A percentile compares a stretch with the other conserved stretches of the same genome.
Conservation (phyloP, 2,888 invertebrate species). For the Coleophora flavipennella region DNA sequence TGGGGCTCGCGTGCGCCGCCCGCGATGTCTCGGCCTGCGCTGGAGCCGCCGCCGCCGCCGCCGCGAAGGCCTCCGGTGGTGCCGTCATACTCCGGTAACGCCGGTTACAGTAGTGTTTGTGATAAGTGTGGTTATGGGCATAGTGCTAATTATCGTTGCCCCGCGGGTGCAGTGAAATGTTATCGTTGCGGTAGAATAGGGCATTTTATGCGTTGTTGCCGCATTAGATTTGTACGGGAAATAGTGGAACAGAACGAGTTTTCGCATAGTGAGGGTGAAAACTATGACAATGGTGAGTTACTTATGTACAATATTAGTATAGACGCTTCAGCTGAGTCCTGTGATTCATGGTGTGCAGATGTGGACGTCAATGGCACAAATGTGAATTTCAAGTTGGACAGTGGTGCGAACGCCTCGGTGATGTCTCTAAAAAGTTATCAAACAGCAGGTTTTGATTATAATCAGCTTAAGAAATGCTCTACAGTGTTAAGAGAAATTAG, state of each 20-base stretch:
- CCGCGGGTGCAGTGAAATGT: background rate
- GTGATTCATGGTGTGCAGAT: background rate
- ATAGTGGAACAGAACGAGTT: background rate
- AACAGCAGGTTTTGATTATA: background rate
- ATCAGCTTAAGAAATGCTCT: background rate
- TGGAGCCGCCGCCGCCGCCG: background rate
- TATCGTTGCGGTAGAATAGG: constrained; percentile 2
- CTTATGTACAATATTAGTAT: constrained; percentile 3
- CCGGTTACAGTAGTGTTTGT: background rate
- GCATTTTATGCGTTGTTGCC: constrained; percentile 4
- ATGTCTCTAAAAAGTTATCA: constrained; percentile 1
- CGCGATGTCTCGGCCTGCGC: background rate
- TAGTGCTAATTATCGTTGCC: background rate
- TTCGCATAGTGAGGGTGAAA: background rate
- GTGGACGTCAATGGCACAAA: background rate
- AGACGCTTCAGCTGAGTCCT: background rate
- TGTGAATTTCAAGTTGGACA: constrained; percentile 6
- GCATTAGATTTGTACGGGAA: background rate
- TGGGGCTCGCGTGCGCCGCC: background rate
- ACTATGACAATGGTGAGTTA: constrained; percentile 4
- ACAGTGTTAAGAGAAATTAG: constrained; percentile 4
- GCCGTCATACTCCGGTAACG: background rate
- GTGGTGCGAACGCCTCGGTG: constrained; percentile 6
- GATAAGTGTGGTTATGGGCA: background rate
- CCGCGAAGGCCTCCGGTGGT: background rate